Percentiles rank a stretch among this genome's conserved stretches.
Evolutionary conservation across 2,113 vertebrate genomes (phyloP).

Genomic region (Oryzias woworae): DNA sequence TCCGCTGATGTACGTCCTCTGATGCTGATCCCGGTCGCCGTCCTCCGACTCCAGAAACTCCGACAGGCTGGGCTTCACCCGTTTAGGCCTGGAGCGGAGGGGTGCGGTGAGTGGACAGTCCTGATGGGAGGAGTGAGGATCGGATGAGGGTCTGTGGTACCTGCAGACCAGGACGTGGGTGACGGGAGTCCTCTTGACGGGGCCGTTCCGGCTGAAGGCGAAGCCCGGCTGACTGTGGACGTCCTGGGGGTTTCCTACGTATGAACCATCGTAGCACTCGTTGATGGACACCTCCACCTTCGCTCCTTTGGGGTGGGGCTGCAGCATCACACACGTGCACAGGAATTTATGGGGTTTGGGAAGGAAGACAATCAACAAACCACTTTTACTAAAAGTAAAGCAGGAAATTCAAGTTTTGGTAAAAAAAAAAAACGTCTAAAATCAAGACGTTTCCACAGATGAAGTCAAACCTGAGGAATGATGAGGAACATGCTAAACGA

Average conservation of each 20-base stretch:
- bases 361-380: no score
- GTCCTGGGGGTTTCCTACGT: slow-evolving; percentile 97
- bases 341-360: no score
- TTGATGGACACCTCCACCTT: slow-evolving; percentile 98
- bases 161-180: slow-evolving; percentile 95
- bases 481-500: no score
- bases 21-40: slow-evolving; percentile 88
- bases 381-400: no score
- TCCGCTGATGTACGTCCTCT: slow-evolving; percentile 88
- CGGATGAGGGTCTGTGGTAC: slow-evolving; percentile 51
- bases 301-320: slow-evolving; percentile 98
- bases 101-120: fast-evolving
- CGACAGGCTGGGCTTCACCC: slow-evolving; percentile 92
- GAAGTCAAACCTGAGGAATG: no score
- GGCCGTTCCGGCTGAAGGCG: slow-evolving; percentile 96
- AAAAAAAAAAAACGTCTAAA: no score
- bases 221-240: slow-evolving; percentile 96
- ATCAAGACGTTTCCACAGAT: no score
- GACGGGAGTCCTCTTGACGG: slow-evolving; percentile 93
- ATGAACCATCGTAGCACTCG: slow-evolving; percentile 94
- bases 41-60: slow-evolving; percentile 97
- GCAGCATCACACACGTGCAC: slow-evolving; percentile 5
- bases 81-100: slow-evolving; percentile 81
- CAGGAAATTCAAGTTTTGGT: no score
- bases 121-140: no score